A percentile compares a stretch with the other conserved stretches of the same genome.
Evolutionary conservation across 2,113 vertebrate genomes (phyloP).

Genomic region (Axis porcinus): DNA sequence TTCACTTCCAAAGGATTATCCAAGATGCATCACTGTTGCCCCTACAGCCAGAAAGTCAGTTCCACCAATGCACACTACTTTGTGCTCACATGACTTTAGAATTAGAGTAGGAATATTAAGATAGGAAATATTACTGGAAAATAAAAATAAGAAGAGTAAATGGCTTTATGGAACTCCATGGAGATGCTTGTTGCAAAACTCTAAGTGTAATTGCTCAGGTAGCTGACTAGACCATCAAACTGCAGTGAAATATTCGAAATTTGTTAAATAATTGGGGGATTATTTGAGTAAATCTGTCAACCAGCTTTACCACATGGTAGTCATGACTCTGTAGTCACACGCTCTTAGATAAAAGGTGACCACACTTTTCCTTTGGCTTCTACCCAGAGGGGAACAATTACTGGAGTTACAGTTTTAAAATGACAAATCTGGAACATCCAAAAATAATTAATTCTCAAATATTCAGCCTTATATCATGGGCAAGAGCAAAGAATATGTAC

Average conservation of each 20-base stretch:
- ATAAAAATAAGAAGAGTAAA: background rate
- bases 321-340: background rate
- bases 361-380: background rate
- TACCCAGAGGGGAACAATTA: background rate
- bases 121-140: background rate
- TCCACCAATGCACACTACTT: background rate
- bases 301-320: background rate
- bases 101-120: background rate
- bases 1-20: background rate
- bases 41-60: background rate
- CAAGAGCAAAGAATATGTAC: constrained; percentile 11
- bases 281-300: constrained; percentile 1
- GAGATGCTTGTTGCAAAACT: background rate
- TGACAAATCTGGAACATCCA: background rate
- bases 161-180: background rate
- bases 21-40: background rate
- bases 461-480: constrained; percentile 1
- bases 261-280: background rate
- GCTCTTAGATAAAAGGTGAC: background rate
- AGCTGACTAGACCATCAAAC: background rate
- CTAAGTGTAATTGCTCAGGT: background rate
- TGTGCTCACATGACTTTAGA: background rate
- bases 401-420: constrained; percentile 28
- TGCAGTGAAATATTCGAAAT: background rate
- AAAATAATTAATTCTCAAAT: constrained; percentile 30